phyloP scores from a whole-genome alignment of 2,797 vertebrate species.

The Liasis olivaceus region DNA sequence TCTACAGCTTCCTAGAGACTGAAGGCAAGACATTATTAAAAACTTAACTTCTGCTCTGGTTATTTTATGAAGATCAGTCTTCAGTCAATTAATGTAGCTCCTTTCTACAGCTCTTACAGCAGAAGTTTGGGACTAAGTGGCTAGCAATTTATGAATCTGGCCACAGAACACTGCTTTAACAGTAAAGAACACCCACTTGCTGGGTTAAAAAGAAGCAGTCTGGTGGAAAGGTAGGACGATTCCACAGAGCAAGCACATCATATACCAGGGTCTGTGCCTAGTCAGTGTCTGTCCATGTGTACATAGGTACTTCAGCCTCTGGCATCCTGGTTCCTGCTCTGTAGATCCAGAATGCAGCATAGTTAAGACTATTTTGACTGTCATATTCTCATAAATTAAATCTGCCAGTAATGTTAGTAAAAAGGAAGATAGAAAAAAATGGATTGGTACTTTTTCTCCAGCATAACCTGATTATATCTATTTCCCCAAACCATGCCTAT shows the following conservation, averaged over 20 bases:
- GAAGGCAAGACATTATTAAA: background rate
- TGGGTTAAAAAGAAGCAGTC: background rate
- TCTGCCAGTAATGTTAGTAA: background rate
- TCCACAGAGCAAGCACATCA: background rate
- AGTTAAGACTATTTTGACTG: background rate
- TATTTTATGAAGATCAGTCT: background rate
- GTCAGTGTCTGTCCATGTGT: background rate
- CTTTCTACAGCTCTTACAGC: background rate
- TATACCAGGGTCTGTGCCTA: background rate
- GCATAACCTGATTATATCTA: background rate
- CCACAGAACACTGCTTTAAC: background rate
- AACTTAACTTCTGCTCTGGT: background rate
- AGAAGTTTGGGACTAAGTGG: background rate
- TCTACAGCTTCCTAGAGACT: background rate
- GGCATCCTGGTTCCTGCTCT: background rate
- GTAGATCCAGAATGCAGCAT: background rate
- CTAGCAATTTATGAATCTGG: background rate
- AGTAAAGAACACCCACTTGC: background rate
- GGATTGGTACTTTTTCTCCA: background rate
- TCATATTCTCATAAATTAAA: background rate
- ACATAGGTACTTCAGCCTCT: background rate
- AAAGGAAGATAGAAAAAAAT: background rate
- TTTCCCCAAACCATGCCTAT: background rate
- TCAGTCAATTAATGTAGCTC: background rate
- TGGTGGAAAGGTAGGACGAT: background rate